phyloP scores from a whole-genome alignment of 2,797 vertebrate species.

The Hemitrygon akajei region DNA sequence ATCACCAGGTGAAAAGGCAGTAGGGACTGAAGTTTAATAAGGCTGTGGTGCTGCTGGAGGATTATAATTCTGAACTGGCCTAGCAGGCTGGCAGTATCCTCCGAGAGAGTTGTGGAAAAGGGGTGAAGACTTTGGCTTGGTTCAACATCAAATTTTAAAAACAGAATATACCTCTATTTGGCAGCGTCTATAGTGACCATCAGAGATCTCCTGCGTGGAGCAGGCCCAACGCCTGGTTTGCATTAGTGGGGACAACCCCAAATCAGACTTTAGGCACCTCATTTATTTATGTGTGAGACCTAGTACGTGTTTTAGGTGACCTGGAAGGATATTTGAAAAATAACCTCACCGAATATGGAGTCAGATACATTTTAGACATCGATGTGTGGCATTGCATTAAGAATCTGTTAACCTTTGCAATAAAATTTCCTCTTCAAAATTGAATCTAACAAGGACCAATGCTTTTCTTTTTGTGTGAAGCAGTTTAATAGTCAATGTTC shows the following conservation, averaged over 20 bases:
- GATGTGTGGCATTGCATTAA: background rate
- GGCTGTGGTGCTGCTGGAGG: too few species aligned
- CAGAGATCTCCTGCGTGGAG: background rate
- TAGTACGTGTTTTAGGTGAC: background rate
- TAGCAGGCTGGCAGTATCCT: too few species aligned
- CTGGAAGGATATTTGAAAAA: background rate
- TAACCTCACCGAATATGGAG: background rate
- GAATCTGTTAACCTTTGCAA: background rate
- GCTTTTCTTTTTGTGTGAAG: background rate
- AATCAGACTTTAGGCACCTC: background rate
- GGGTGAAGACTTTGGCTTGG: background rate
- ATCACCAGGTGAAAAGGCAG: too few species aligned
- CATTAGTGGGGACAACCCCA: background rate
- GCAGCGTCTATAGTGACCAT: background rate
- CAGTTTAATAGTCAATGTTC: background rate
- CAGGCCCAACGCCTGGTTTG: background rate
- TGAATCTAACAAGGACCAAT: background rate
- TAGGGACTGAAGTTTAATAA: too few species aligned
- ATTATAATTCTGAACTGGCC: too few species aligned
- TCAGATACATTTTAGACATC: background rate
- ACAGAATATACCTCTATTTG: background rate
- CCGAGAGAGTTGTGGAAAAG: background rate
- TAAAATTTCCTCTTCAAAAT: background rate
- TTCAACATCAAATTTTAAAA: constrained; percentile 10
- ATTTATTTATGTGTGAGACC: background rate